A percentile compares a stretch with the other conserved stretches of the same genome.
phyloP scores from a whole-genome alignment of 1,140 invertebrate species.

The Heterodera carotae region DNA sequence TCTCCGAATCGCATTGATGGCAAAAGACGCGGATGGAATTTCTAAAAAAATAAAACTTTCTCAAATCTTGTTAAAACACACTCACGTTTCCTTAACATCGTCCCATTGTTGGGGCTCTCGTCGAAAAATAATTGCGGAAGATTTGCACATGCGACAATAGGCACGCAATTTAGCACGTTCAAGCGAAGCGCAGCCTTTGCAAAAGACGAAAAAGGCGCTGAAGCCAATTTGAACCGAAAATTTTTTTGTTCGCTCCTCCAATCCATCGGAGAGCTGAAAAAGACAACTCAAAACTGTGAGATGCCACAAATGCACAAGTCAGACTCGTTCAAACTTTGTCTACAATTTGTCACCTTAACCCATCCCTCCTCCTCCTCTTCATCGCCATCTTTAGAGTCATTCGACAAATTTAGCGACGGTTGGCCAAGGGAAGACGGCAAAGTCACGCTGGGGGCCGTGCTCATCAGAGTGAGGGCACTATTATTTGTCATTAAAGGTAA shows the following conservation, averaged over 20 bases:
- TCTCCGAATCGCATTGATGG: slow-evolving; percentile 39
- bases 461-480: background rate
- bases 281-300: too few species aligned
- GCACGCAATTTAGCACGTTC: slow-evolving; percentile 36
- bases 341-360: background rate
- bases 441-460: background rate
- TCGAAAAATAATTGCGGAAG: slow-evolving; percentile 29
- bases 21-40: slow-evolving; percentile 33
- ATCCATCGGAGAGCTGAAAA: background rate
- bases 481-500: background rate
- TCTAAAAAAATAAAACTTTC: background rate
- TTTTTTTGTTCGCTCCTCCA: background rate
- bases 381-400: background rate
- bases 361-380: background rate
- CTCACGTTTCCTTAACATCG: slow-evolving; percentile 32
- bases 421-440: background rate
- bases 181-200: slow-evolving; percentile 8
- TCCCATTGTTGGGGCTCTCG: slow-evolving; percentile 39
- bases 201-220: slow-evolving; percentile 15
- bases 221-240: background rate
- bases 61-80: background rate
- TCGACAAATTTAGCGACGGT: background rate
- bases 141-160: slow-evolving; percentile 33
- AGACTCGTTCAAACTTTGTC: too few species aligned
- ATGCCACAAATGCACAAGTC: too few species aligned